phyloP scores from a whole-genome alignment of 2,888 invertebrate genomes.

The Leucoma salicis region DNA sequence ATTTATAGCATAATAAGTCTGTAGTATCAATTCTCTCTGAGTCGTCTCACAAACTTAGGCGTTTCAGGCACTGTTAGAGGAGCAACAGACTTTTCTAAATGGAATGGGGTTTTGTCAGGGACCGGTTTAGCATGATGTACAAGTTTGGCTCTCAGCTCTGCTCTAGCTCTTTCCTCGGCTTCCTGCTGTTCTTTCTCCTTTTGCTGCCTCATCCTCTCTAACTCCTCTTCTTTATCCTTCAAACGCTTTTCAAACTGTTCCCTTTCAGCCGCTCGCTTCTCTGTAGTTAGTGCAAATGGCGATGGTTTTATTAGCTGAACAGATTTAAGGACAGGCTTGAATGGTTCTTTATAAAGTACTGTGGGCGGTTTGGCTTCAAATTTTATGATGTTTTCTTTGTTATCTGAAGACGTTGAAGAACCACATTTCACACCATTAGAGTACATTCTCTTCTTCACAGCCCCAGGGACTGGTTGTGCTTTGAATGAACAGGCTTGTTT shows the following conservation, averaged over 20 bases:
- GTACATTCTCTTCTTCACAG: constrained; percentile 65
- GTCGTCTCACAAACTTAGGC: constrained; percentile 77
- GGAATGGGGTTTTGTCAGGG: constrained; percentile 71
- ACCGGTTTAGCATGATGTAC: constrained; percentile 85
- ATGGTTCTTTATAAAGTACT: constrained; percentile 85
- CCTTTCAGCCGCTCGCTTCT: constrained; percentile 83
- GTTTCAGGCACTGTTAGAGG: constrained; percentile 85
- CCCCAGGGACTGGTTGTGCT: constrained; percentile 85
- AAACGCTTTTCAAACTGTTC: constrained; percentile 81
- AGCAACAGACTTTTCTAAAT: constrained; percentile 73
- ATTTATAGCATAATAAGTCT: neutral
- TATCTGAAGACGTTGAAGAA: constrained; percentile 59
- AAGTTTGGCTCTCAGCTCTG: constrained; percentile 77
- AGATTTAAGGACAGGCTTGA: constrained; percentile 80
- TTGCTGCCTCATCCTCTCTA: constrained; percentile 59
- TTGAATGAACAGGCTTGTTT: constrained; percentile 85
- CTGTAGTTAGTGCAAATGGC: constrained; percentile 84
- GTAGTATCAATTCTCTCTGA: constrained; percentile 45
- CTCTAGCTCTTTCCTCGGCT: constrained; percentile 75
- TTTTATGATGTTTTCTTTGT: constrained; percentile 70
- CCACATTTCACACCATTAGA: constrained; percentile 45
- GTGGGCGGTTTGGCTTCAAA: constrained; percentile 85
- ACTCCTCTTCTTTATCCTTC: constrained; percentile 78
- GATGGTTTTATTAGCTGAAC: constrained; percentile 64
- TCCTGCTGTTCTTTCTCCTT: constrained; percentile 60